Evolutionary conservation across 2,797 vertebrate genomes (phyloP), one percentile per base, ranked within the genome.

Genomic region (Melanotaenia parkinsoni): DNA sequence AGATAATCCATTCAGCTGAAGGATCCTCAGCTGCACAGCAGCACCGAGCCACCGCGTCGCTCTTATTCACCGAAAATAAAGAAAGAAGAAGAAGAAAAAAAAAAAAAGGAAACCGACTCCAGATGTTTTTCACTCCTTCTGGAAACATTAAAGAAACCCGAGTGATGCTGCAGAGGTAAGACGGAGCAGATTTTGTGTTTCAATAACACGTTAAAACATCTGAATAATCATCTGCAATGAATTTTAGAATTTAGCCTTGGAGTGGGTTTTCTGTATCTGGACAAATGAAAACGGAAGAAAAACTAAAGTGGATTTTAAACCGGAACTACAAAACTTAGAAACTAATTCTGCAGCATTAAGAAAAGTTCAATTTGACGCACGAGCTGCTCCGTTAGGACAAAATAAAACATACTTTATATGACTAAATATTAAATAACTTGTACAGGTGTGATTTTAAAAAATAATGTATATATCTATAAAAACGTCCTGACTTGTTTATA

Each of bases 1-100:
- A 90, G 86, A 90, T 87, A 75, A 89, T 88, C 87, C 88, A 88
- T 80, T 79, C 84, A 67, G 57, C 70, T 78, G 81, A 70, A 86
- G 88, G 87, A 89, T 72, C 77, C 80, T 68, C 76, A 69, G 83
- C 76, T 28, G 79, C 86, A 54, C 84, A 64, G 83, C 72, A 76
- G 86, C 87, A 16, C 76, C 18, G 75, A 85, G 70, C 58, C n/a
- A 62, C 60, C 70, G 80, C 70, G 53, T 56, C 67, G 59, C 76
- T 71, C 62, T 51, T 67, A 59, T 83, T 77, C 79, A 24, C 70
- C 10, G 69, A 66, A 53, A 74, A 72, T 30, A 30, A 30, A 30
- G 30, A 30, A 30, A 62, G 3, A 54, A 58, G 28, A 65, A 56
- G 70, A 70, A 47, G 70, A 70, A 61, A 64, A 72, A 58, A 64